Conservation (phyloP, 2,797 vertebrate species). For the Chelonia mydas region DNA sequence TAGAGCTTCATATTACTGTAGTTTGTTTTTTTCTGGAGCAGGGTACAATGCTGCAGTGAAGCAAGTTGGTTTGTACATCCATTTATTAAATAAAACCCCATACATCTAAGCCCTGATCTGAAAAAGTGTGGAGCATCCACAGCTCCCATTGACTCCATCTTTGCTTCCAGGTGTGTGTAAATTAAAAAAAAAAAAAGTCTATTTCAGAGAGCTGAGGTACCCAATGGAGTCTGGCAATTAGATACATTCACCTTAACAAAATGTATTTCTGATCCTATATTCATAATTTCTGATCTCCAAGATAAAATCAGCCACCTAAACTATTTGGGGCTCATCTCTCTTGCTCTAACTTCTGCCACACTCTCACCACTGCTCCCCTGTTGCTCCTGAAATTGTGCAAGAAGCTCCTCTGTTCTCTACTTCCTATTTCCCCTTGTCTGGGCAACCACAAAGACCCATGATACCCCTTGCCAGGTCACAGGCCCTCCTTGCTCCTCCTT, state of each 20-base stretch:
- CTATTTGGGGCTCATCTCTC: slow-evolving; percentile 19
- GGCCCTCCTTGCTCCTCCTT: background rate
- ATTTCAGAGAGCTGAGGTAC: slow-evolving; percentile 46
- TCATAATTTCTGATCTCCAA: slow-evolving; percentile 71
- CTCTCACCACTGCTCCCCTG: background rate
- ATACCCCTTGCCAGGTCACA: no score
- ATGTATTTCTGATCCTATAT: slow-evolving; percentile 67
- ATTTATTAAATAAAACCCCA: slow-evolving; percentile 35
- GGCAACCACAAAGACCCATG: slow-evolving; percentile 24
- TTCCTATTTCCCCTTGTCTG: background rate
- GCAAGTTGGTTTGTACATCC: slow-evolving; percentile 35
- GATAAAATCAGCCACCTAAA: slow-evolving; percentile 53
- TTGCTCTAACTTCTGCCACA: background rate
- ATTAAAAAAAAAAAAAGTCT: slow-evolving; percentile 59
- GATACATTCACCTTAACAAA: slow-evolving; percentile 46
- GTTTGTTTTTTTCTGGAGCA: slow-evolving; percentile 41
- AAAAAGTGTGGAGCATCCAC: slow-evolving; percentile 50
- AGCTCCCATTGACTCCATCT: background rate
- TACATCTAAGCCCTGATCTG: background rate
- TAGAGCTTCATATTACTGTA: background rate
- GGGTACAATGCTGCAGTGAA: slow-evolving; percentile 6
- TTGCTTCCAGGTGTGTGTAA: slow-evolving; percentile 51
- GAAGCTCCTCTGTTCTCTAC: background rate
- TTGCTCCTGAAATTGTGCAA: rapidly evolving
- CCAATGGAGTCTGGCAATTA: slow-evolving; percentile 62